A percentile compares a stretch with the other conserved stretches of the same genome.
These are phyloP conservation scores for Anastrepha ludens DNA, from an alignment of 1,140 invertebrate genomes.

Conservation along the genomic window DNA sequence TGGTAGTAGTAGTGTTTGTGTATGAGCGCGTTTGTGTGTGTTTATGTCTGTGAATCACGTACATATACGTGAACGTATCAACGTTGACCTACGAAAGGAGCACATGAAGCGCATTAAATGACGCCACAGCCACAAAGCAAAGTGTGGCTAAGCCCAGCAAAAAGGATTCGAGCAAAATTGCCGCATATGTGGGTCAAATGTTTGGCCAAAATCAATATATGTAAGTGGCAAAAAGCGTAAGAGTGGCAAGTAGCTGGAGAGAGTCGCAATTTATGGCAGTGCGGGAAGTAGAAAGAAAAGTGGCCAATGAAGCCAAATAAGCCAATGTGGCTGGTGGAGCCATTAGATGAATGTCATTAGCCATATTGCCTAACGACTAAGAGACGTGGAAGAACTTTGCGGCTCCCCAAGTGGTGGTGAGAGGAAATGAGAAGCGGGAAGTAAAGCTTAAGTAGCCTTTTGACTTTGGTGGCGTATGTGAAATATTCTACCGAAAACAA, in stretches of 20 bases:
- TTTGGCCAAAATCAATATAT: conserved; percentile 19
- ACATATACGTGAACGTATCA: background rate
- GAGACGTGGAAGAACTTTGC: background rate
- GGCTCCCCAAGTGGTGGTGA: background rate
- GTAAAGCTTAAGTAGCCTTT: too few relatives aligned
- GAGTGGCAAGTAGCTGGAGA: background rate
- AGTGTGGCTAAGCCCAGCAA: background rate
- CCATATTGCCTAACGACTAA: background rate
- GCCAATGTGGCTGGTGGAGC: background rate
- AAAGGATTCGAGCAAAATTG: background rate
- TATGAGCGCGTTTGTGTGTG: background rate
- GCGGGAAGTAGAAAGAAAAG: background rate
- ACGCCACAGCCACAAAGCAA: background rate
- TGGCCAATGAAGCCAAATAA: background rate
- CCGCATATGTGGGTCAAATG: background rate
- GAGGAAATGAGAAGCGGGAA: background rate
- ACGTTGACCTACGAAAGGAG: background rate
- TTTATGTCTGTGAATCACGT: background rate
- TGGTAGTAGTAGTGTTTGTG: too few relatives aligned
- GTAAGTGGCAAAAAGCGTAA: background rate
- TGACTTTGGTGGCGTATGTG: too few relatives aligned
- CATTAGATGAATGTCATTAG: background rate
- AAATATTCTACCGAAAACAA: too few relatives aligned
- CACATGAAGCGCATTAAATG: background rate
- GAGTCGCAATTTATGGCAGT: background rate